These are phyloP conservation scores for Epinephelus coioides DNA, from an alignment of 2,797 vertebrate genomes.

Conservation along the genomic window DNA sequence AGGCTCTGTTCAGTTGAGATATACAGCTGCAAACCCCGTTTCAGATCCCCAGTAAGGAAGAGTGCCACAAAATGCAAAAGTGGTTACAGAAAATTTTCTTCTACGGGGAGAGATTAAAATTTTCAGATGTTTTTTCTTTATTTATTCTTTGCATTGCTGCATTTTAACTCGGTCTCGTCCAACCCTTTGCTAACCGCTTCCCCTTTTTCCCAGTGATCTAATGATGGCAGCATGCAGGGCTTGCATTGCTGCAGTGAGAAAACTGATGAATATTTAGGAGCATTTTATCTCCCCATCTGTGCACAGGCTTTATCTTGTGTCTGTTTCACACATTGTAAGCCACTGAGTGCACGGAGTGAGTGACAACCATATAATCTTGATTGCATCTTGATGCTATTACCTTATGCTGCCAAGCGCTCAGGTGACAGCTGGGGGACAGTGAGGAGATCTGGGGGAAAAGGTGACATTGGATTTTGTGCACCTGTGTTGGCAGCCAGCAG, in stretches of 20 bases:
- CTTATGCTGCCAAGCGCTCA: constrained; percentile 77
- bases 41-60: constrained; percentile 63
- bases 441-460: constrained; percentile 67
- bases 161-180: constrained; percentile 50
- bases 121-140: constrained; percentile 57
- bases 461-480: constrained; percentile 80
- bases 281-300: constrained; percentile 80
- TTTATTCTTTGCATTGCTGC: constrained; percentile 60
- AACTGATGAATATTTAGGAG: constrained; percentile 76
- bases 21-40: constrained; percentile 69
- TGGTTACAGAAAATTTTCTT: constrained; percentile 68
- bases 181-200: constrained; percentile 29
- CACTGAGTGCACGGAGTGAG: constrained; percentile 67
- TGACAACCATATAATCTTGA: constrained; percentile 82
- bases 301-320: constrained; percentile 73
- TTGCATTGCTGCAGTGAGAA: constrained; percentile 55
- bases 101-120: constrained; percentile 70
- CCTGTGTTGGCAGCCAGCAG: constrained; percentile 59
- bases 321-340: constrained; percentile 74
- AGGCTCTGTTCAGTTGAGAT: constrained; percentile 79
- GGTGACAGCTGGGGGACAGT: constrained; percentile 79
- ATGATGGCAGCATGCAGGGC: constrained; percentile 50
- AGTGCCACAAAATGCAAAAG: constrained; percentile 69
- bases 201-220: constrained; percentile 52
- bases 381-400: constrained; percentile 81